Base-by-base conservation (phyloP, 1,140 invertebrate genomes). In the Trichonephila clavata region DNA sequence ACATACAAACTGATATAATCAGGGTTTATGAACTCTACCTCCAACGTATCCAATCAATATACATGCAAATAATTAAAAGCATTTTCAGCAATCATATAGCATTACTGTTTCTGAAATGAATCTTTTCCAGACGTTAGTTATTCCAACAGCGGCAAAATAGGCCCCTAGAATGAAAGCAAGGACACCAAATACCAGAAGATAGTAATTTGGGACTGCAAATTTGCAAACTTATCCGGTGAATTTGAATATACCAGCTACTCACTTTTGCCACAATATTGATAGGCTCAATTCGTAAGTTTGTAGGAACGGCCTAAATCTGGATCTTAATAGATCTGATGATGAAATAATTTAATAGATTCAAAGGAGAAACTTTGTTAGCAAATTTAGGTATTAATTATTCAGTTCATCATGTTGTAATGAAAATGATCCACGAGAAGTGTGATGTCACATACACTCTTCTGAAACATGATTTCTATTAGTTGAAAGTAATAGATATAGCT, bases 71-170 rank as follows among this genome's bases (percentile, higher is more conserved):
- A 97, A 95, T 87, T 97, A 94, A 93, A 97, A 97, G 95, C 43
- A 93, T 95, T 95, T 24, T 95, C 95, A 0, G 94, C 94, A 32
- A 95, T 95, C 77, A 95, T 95, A 20, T 94, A 95, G 97, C 97
- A 86, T 97, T 59, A 97, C 97, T 97, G 20, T 97, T 97, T 1
- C 97, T 97, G 95, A 98, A 98, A 97, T 97, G 95, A 97, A 98
- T 94, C 97, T 96, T 95, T 98, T 98, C 95, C 98, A 1, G 97
- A 98, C 57, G 97, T 97, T 68, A 98, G n/a, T 97, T 10, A 97
- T 97, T 21, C 97, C 97, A 95, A 97, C 97, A 93, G 97, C 97
- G 95, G 97, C 97, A 95, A 97, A 98, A 93, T 97, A 97, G 93
- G 97, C 97, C n/a, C 97, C 97, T 94, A 97, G 97, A 81, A 97